phyloP scores from a whole-genome alignment of 35 echinoderm and acorn worm genomes.

The Holothuria glaberrima region DNA sequence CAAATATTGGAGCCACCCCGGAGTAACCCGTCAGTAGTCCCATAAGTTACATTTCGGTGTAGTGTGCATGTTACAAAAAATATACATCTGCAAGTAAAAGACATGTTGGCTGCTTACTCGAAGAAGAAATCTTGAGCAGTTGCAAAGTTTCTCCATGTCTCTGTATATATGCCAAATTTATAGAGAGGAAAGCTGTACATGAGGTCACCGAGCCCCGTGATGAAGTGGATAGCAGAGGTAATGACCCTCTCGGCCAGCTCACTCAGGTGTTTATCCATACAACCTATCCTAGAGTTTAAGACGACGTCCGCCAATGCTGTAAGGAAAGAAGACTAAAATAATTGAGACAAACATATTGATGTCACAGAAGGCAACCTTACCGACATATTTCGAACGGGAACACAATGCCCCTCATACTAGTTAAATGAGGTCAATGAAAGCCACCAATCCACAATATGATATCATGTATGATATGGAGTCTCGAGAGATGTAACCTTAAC shows the following conservation, averaged over 20 bases:
- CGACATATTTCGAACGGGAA: neutral
- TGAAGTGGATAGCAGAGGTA: slow-evolving; percentile 65
- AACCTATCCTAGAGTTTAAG: slow-evolving; percentile 77
- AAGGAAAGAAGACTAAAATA: slow-evolving; percentile 9
- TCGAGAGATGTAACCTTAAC: no score
- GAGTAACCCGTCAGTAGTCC: no score
- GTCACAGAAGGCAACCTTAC: no score
- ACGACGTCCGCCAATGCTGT: slow-evolving; percentile 75
- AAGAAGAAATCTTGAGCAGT: slow-evolving; percentile 73
- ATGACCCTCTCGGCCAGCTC: slow-evolving; percentile 70
- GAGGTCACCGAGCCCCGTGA: slow-evolving; percentile 77
- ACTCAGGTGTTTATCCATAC: slow-evolving; percentile 64
- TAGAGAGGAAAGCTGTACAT: slow-evolving; percentile 90
- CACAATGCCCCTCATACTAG: neutral
- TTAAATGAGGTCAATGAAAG: no score
- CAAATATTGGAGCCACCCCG: no score
- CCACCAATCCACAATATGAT: no score
- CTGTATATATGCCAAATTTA: slow-evolving; percentile 80
- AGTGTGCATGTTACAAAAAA: no score
- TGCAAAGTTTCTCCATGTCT: slow-evolving; percentile 86
- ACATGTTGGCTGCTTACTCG: no score
- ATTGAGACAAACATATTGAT: no score
- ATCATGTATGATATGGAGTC: no score
- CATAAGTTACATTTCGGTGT: no score
- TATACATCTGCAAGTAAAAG: no score